Evolutionary conservation across 1,140 invertebrate species (phyloP), one percentile per base, ranked within the genome.

Genomic region (Hyposmocoma kahamanoa): DNA sequence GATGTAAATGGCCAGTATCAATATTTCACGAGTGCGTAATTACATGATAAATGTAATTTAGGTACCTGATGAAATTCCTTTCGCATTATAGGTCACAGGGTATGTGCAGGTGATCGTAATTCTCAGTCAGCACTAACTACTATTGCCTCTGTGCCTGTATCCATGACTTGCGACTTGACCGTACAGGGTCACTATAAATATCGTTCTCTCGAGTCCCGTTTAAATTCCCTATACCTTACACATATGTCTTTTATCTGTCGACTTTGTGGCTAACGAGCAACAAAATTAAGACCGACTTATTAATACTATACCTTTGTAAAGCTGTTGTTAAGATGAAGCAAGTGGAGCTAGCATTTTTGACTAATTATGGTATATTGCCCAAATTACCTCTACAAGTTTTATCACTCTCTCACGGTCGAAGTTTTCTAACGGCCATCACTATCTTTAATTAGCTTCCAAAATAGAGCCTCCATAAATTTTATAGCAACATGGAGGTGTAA

Each of bases 361-460:
- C 57, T 63, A 62, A 63, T 61, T 57, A 56, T 54, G 47, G 49
- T 56, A 59, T 61, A 41, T 45, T 19, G 30, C 21, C 42, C 54
- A 64, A 68, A 60, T 66, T 57, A 65, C 55, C 56, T 63, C 54
- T 53, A 45, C 47, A 55, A 49, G 48, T 72, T 78, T 75, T 76
- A 79, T 70, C 65, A 66, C 67, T 68, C 67, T 78, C 74, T 78
- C 74, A 75, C 72, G 74, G 61, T 70, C 51, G 51, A 57, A 60
- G 50, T 62, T 66, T 66, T 66, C 56, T 66, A 71, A 72, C 64
- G 65, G 62, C 63, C 62, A 71, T 68, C 62, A 65, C 63, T 50
- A 54, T 63, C 71, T 77, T 76, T 74, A 81, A 78, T 78, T 75
- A 67, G 70, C 67, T 71, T 62, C 56, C 64, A 76, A 77, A 81